Conservation (phyloP, 2,113 vertebrate genomes). For the Prionailurus viverrinus region DNA sequence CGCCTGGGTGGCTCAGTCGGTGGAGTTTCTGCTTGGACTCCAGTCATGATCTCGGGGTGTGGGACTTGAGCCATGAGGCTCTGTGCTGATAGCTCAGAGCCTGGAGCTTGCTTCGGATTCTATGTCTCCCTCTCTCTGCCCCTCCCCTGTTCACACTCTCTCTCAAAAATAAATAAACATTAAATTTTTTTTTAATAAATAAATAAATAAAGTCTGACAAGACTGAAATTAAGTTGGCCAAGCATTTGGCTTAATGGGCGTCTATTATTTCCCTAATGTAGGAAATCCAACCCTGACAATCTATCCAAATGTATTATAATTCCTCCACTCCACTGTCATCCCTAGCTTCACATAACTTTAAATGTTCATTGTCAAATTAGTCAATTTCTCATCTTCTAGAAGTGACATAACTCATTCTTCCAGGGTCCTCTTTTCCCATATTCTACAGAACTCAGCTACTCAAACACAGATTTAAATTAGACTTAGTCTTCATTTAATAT, state of each 20-base stretch:
- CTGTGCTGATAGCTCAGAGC: too few species aligned
- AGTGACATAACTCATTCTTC: not conserved
- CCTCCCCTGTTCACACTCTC: too few species aligned
- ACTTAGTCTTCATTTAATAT: not conserved
- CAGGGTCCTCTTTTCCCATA: not conserved
- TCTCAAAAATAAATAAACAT: too few species aligned
- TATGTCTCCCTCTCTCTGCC: too few species aligned
- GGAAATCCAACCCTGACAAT: not conserved
- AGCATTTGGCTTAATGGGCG: not conserved
- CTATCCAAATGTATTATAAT: not conserved
- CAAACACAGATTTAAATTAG: not conserved
- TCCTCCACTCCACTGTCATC: not conserved
- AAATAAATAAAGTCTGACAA: not conserved
- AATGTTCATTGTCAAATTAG: not conserved
- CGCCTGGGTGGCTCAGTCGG: too few species aligned
- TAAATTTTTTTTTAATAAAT: too few species aligned
- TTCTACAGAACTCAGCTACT: not conserved
- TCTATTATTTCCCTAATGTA: not conserved
- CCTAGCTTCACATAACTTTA: not conserved
- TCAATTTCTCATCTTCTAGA: not conserved
- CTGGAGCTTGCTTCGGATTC: too few species aligned
- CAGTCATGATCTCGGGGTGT: too few species aligned
- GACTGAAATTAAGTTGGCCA: not conserved
- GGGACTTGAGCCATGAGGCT: too few species aligned
- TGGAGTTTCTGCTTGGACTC: too few species aligned